These are phyloP conservation scores for Caenorhabditis sp. DNA, from an alignment of 2,888 invertebrate genomes.

Conservation along the genomic window DNA sequence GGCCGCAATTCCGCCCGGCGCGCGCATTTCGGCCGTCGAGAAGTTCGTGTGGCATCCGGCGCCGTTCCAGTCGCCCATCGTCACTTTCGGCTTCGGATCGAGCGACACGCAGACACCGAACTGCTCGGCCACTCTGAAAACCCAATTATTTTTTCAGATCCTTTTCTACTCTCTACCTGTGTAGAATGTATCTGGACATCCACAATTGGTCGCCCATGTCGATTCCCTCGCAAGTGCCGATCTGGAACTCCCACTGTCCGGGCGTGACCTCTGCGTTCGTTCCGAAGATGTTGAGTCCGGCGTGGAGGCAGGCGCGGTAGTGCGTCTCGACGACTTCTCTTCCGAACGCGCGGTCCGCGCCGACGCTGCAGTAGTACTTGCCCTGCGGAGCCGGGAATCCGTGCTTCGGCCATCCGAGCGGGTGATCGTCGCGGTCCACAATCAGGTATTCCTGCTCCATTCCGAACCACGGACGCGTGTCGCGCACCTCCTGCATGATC, in stretches of 20 bases:
- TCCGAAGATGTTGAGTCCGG: conserved; percentile 92
- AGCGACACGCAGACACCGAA: conserved; percentile 81
- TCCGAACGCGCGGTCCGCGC: conserved; percentile 93
- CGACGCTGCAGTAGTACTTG: conserved; percentile 94
- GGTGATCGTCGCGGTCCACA: conserved; percentile 79
- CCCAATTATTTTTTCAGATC: neutral
- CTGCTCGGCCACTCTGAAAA: conserved; percentile 80
- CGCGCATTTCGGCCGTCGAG: conserved; percentile 91
- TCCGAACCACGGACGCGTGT: conserved; percentile 81
- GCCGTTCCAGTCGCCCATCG: conserved; percentile 88
- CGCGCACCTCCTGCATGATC: conserved; percentile 80
- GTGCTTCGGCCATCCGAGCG: conserved; percentile 79
- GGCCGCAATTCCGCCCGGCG: conserved; percentile 65
- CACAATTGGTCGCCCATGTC: conserved; percentile 81
- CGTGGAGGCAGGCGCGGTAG: conserved; percentile 92
- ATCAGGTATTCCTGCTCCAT: conserved; percentile 82
- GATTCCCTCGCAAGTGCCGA: conserved; percentile 81
- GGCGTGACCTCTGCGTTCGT: conserved; percentile 85
- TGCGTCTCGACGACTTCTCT: conserved; percentile 96
- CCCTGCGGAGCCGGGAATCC: conserved; percentile 78
- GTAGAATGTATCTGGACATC: conserved; percentile 81
- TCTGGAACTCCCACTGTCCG: conserved; percentile 79
- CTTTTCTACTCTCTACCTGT: conserved; percentile 50
- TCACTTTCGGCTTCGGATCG: conserved; percentile 80
- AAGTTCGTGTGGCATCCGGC: conserved; percentile 97